phyloP scores from a whole-genome alignment of 2,797 vertebrate species.

The Clamator glandarius region DNA sequence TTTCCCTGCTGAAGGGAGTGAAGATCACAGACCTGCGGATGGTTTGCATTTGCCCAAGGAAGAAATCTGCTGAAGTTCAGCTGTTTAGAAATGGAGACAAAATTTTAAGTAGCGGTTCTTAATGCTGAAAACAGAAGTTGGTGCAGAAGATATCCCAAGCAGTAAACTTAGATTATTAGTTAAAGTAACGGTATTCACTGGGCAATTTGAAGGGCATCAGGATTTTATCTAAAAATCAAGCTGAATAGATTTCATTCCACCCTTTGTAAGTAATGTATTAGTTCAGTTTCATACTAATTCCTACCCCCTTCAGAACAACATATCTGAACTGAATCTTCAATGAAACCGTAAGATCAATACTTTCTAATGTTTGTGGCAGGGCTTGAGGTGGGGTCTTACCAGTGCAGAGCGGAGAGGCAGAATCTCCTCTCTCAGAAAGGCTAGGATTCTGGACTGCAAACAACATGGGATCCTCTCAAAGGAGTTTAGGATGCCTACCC shows the following conservation, averaged over 20 bases:
- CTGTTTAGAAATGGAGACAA: no score
- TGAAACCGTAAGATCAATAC: not conserved
- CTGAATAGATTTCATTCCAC: not conserved
- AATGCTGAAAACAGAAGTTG: no score
- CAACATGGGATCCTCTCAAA: no score
- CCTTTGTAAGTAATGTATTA: not conserved
- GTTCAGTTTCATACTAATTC: not conserved
- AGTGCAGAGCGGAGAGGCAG: no score
- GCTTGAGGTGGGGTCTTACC: no score
- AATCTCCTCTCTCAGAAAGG: no score
- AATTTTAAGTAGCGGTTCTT: no score
- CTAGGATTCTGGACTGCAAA: no score
- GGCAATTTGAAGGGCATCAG: not conserved
- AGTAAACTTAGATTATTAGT: no score
- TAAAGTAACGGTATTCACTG: not conserved
- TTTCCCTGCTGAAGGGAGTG: not conserved
- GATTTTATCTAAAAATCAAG: not conserved
- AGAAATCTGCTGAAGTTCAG: no score
- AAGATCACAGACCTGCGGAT: not conserved
- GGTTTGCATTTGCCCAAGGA: not conserved
- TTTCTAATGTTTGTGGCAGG: not conserved
- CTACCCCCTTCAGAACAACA: not conserved
- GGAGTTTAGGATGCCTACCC: no score
- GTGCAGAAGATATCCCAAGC: not conserved
- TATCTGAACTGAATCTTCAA: not conserved